Evolutionary conservation across 1,140 invertebrate species (phyloP), one percentile per base, ranked within the genome.

Genomic region (Colletes latitarsis): DNA sequence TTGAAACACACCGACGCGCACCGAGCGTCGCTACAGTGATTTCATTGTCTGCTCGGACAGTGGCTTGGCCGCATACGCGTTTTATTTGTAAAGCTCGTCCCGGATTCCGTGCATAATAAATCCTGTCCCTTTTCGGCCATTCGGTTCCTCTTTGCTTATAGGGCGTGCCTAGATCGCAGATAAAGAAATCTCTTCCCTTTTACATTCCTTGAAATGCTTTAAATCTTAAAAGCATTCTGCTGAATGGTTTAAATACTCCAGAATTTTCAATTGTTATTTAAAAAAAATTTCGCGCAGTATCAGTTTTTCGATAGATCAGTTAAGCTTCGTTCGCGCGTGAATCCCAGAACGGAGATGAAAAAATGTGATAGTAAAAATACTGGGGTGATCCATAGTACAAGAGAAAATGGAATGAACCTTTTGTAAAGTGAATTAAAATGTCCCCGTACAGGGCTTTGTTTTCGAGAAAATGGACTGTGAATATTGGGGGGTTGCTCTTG

Each of bases 31-130:
- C 58, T 55, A 10, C 14, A 21, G 53, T 12, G 39, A 39, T 69
- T 77, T 80, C 52, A 69, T 70, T 85, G 58, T 77, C 39, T 14
- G 49, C 41, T 10, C 15, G n/a, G 10, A 12, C 49, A 8, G 1
- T 4, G 58, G 21, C 46, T 30, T 70, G 78, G 14, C 69, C 78
- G 4, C 30, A 46, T 46, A 17, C 17, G 41, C 43, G 19, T 62
- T 67, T 67, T 57, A 68, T 74, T 72, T 77, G 77, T 43, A 9
- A 8, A 46, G 0, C 67, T 14, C 57, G 46, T 43, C 57, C 17
- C 12, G 43, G 41, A 53, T 46, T 55, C 69, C 71, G 68, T 49
- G 71, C 60, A 76, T 76, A 82, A 86, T 86, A 86, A 86, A 84
- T 86, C 64, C 55, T 57, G 14, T 30, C 3, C 19, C 62, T 21